Base-by-base conservation (phyloP, 1,140 invertebrate species). In the Heliconius nattereri region DNA sequence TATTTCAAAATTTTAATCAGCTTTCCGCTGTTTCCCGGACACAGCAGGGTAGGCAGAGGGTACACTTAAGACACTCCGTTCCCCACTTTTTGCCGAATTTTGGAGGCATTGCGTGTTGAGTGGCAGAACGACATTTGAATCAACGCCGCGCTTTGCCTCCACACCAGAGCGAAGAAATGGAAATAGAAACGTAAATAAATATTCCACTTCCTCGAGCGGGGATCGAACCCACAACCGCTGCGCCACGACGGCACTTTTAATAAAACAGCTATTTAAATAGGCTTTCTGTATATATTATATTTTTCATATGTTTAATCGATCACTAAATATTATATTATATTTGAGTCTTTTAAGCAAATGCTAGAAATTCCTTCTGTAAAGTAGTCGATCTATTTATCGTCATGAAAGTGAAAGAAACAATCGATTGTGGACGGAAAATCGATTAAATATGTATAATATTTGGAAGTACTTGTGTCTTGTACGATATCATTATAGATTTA, bases 391-490 rank as follows among this genome's bases (percentile, higher is more conserved):
- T 57, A n/a, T 19, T 57, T 57, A 57, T 57, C 54, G 49, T 52
- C 19, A 52, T 52, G 7, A 29, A 13, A 66, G 60, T 66, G 26
- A 29, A 60, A 3, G 8, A 23, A 23, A 60, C 8, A 60, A 26
- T n/a, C 54, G 8, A 60, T 60, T 60, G n/a, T 60, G 26, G 20
- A 66, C n/a, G 60, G 57, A 66, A 66, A 26, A 66, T 66, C 60
- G 23, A 66, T 66, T 66, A 13, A 26, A 66, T 66, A 66, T 66
- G 23, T 23, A 29, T 66, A 45, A 16, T 16, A 45, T 66, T 26
- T 66, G 26, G 13, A 45, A 66, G 60, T 29, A 66, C 26, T 66
- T 23, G 26, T 29, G 60, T 66, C 60, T 13, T 66, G 60, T 66
- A n/a, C 16, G 13, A 66, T 66, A n/a, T 66, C 26, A 29, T 60